Base-by-base conservation (phyloP, 1,140 invertebrate species). In the Spodoptera litura region DNA sequence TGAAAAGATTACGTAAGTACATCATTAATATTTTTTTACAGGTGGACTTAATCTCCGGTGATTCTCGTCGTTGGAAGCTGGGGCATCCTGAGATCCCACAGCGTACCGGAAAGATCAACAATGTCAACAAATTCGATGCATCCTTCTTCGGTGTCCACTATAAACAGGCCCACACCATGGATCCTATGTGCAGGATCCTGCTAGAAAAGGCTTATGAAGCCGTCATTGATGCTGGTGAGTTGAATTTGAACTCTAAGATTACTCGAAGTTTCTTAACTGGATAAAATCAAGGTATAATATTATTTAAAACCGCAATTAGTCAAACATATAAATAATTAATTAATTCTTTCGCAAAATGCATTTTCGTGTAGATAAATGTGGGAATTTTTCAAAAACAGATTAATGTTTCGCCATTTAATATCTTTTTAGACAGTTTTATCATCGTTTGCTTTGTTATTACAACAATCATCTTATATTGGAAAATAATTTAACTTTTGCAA, bases 201-300 rank as follows among this genome's bases (percentile, higher is more conserved):
- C 89, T 99, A 31, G 98, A 99, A 92, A 96, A 97, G 62, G 95
- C 97, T 0, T 97, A 98, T 85, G 98, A 99, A 94, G 97, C 98
- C 0, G 96, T 99, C n/a, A 94, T 98, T 76, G 98, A 99, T 95
- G 97, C 98, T 78, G 98, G 98, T 95, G 82, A 91, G 85, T 84
- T 11, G 35, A 4, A 35, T 20, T 12, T 35, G 55, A 10, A 12
- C 10, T 35, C 2, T 9, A 9, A 38, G 6, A 58, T 55, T 56
- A 51, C 49, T 31, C 31, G 2, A 55, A 71, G 49, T 44, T 52
- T 51, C 9, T 15, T n/a, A 27, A 0, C 25, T 52, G 15, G 8
- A 8, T 66, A 20, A 15, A 31, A 3, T 31, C 31, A 31, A 5
- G 31, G 31, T 31, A 31, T 31, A 31, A 31, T 31, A 31, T 20